A percentile compares a stretch with the other conserved stretches of the same genome.
Conservation (phyloP, 1,140 invertebrate genomes). For the Aphelinus atriplicis region DNA sequence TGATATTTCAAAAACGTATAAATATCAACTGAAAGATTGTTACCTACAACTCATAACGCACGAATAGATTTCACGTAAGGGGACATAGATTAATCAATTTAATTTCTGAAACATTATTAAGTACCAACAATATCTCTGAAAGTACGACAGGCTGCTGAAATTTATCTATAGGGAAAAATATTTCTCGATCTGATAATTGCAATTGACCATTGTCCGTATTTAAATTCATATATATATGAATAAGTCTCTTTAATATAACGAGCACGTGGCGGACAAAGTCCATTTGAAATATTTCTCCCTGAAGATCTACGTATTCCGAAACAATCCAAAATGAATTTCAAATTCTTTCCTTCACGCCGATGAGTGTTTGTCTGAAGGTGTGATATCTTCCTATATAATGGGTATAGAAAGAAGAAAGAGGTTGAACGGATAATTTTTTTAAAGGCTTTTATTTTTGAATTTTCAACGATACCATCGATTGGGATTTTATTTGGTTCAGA, state of each 20-base stretch:
- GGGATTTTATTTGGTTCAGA: too few species aligned
- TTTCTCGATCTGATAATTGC: too few species aligned
- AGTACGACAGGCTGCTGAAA: constrained; percentile 43
- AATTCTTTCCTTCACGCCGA: constrained; percentile 11
- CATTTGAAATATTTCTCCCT: constrained; percentile 24
- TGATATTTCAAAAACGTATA: too few species aligned
- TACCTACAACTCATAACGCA: too few species aligned
- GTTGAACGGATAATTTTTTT: too few species aligned
- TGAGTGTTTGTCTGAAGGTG: constrained; percentile 31
- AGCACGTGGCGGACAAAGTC: constrained; percentile 16
- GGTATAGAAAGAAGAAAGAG: too few species aligned
- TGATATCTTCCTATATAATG: too few species aligned
- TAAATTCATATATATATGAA: background rate
- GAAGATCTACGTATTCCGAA: constrained; percentile 1
- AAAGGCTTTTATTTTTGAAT: too few species aligned
- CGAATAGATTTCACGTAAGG: too few species aligned
- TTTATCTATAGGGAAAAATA: constrained; percentile 31
- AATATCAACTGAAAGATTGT: too few species aligned
- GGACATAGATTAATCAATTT: too few species aligned
- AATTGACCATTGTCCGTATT: constrained; percentile 5
- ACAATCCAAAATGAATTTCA: background rate
- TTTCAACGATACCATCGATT: too few species aligned
- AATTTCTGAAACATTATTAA: constrained; percentile 47
- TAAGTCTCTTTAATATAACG: constrained; percentile 2
- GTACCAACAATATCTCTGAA: constrained; percentile 47